These are phyloP conservation scores for Eilema sororculum DNA, from an alignment of 2,888 invertebrate species.

Conservation along the genomic window DNA sequence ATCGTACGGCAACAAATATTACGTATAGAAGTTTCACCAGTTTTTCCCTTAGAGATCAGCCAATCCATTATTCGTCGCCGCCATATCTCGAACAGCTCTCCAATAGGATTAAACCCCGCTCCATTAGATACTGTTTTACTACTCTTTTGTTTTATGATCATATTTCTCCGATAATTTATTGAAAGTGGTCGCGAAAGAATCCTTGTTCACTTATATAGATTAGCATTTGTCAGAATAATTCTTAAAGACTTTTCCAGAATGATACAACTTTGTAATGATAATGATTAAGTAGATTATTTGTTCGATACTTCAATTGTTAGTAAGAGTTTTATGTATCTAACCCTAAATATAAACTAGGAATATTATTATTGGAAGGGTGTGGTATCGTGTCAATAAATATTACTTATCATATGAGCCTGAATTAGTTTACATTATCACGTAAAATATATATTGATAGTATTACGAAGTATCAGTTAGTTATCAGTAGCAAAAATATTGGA, in stretches of 20 bases:
- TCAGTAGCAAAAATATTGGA: too few relatives aligned
- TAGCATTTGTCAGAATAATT: constrained; percentile 45
- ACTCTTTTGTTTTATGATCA: constrained; percentile 80
- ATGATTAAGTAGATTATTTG: neutral
- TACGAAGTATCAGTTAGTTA: neutral
- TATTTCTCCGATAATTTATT: constrained; percentile 78
- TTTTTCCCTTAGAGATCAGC: constrained; percentile 65
- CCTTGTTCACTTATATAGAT: constrained; percentile 53
- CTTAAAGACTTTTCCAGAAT: neutral
- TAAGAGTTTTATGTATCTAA: neutral
- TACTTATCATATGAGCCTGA: too few relatives aligned
- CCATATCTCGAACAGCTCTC: constrained; percentile 72
- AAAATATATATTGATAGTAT: neutral
- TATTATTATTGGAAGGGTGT: neutral
- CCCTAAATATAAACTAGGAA: too few relatives aligned
- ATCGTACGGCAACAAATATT: constrained; percentile 50
- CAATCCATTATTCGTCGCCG: constrained; percentile 75
- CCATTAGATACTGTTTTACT: constrained; percentile 79
- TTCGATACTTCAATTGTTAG: neutral
- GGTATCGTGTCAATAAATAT: too few relatives aligned
- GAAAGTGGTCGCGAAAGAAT: constrained; percentile 68
- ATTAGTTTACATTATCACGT: too few relatives aligned
- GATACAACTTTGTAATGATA: neutral
- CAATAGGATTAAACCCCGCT: constrained; percentile 73
- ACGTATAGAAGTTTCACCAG: constrained; percentile 63